Evolutionary conservation across 2,888 invertebrate genomes (phyloP).

Genomic region (Thera obeliscata): DNA sequence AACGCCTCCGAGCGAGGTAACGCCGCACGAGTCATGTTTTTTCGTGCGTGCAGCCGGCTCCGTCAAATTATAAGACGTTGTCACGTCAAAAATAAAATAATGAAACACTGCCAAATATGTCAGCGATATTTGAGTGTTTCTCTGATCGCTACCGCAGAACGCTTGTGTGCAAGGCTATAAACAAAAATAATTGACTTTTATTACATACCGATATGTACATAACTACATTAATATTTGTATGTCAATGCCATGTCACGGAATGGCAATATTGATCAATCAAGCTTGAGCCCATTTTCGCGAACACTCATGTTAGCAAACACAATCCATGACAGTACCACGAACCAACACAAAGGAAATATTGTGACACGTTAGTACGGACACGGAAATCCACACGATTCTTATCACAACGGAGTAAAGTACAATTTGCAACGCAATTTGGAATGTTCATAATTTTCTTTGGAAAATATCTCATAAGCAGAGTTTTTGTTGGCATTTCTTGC

Average conservation of each 20-base stretch:
- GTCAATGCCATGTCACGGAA: not conserved
- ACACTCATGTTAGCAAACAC: constrained; percentile 29
- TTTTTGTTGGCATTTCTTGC: constrained; percentile 42
- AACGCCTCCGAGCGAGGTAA: no score
- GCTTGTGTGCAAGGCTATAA: no score
- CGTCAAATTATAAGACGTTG: no score
- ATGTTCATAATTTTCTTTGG: constrained; percentile 31
- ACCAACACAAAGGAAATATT: constrained; percentile 50
- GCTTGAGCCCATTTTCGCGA: constrained; percentile 17
- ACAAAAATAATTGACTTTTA: no score
- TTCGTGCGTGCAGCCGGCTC: no score
- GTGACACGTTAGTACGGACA: constrained; percentile 32
- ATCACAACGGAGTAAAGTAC: constrained; percentile 24
- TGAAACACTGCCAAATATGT: no score
- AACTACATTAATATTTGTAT: constrained; percentile 1
- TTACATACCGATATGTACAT: no score
- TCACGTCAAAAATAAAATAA: no score
- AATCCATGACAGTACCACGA: constrained; percentile 48
- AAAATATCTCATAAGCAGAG: constrained; percentile 34
- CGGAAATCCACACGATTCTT: constrained; percentile 20
- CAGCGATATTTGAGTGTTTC: no score
- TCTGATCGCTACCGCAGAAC: no score
- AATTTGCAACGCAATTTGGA: constrained; percentile 7
- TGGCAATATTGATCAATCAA: constrained; percentile 17
- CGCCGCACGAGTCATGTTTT: no score